Percentiles rank a stretch among this genome's conserved stretches.
Evolutionary conservation across 2,888 invertebrate species (phyloP).

Genomic region (Alviniconcha strummeri): DNA sequence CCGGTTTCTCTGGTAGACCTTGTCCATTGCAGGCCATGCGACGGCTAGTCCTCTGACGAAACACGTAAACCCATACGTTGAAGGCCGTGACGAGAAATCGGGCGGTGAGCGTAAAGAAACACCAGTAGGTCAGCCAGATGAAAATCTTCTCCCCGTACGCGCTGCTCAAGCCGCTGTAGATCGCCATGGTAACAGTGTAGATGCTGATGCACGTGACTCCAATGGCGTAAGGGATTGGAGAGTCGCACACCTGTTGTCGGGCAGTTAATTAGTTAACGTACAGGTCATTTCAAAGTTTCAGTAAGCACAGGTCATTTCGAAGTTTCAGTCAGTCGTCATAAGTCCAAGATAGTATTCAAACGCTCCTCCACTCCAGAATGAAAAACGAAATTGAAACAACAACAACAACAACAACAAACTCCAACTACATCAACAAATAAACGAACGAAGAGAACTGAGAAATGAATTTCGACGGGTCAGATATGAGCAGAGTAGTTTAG

Average conservation of each 20-base stretch:
- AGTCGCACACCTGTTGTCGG: conserved; percentile 31
- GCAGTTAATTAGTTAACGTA: no score
- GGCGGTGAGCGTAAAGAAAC: conserved; percentile 40
- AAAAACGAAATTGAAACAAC: neutral
- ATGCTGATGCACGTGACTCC: conserved; percentile 36
- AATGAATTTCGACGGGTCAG: no score
- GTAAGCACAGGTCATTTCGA: neutral
- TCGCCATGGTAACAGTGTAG: conserved; percentile 38
- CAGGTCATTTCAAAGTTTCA: no score
- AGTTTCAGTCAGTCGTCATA: neutral
- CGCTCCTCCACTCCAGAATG: neutral
- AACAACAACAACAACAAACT: no score
- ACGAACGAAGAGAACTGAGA: no score
- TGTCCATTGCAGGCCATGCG: no score
- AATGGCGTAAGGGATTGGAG: conserved; percentile 38
- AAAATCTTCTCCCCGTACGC: conserved; percentile 42
- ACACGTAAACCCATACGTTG: conserved; percentile 39
- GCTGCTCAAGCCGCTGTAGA: conserved; percentile 39
- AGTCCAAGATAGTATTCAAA: neutral
- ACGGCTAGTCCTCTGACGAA: neutral
- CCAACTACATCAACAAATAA: no score
- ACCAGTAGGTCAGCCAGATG: conserved; percentile 53
- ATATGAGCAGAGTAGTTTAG: no score
- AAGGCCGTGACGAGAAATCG: conserved; percentile 37
- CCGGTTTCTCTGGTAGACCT: no score